Evolutionary conservation across 2,888 invertebrate species (phyloP).

Genomic region (Cosmopolites sordidus): DNA sequence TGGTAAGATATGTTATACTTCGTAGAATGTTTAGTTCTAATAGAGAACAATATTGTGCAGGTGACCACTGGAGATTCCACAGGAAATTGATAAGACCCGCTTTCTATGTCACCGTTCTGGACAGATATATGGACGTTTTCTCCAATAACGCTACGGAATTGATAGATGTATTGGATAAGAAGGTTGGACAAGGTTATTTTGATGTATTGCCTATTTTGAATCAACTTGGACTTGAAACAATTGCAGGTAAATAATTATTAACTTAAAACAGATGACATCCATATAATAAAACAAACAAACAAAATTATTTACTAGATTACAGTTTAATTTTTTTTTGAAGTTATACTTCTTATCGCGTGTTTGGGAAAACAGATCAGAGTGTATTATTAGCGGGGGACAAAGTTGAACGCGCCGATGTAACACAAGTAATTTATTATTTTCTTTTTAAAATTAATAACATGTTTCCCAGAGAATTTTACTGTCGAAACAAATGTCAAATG

Average conservation of each 20-base stretch:
- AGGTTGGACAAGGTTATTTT: conserved; percentile 34
- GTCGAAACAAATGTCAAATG: too few relatives aligned
- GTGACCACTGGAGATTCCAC: conserved; percentile 15
- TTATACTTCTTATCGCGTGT: too few relatives aligned
- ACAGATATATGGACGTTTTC: conserved; percentile 37
- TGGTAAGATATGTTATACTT: conserved; percentile 4
- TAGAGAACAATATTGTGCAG: conserved; percentile 2
- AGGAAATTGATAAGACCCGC: conserved; percentile 25
- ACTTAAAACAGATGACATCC: too few relatives aligned
- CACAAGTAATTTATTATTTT: neutral
- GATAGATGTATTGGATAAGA: conserved; percentile 28
- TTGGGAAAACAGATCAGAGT: too few relatives aligned
- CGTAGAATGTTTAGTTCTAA: neutral
- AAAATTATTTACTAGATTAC: too few relatives aligned
- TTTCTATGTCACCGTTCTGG: conserved; percentile 41
- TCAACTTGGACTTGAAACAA: conserved; percentile 11
- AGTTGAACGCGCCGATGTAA: too few relatives aligned
- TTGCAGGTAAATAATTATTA: conserved; percentile 14
- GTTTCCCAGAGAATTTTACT: too few relatives aligned
- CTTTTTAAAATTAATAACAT: too few relatives aligned
- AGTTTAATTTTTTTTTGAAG: too few relatives aligned
- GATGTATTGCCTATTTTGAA: conserved; percentile 39
- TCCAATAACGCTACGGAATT: conserved; percentile 35
- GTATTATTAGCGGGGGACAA: too few relatives aligned
- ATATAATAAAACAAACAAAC: too few relatives aligned